phyloP scores from a whole-genome alignment of 2,113 vertebrate genomes.

The Hyaena hyaena region DNA sequence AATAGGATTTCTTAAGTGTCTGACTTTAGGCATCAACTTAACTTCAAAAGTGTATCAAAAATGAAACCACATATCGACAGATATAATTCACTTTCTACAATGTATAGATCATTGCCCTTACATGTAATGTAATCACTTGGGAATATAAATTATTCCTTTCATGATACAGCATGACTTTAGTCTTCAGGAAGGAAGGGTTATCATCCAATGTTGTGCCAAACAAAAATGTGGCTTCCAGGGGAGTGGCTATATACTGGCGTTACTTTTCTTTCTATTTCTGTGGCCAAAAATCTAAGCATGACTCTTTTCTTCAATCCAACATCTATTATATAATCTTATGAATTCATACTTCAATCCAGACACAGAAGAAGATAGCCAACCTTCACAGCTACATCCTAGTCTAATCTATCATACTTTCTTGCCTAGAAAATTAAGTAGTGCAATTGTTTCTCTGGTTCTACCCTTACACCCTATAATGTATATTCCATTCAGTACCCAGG shows the following conservation, averaged over 20 bases:
- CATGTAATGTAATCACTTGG: not conserved
- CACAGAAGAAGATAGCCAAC: not conserved
- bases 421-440: not conserved
- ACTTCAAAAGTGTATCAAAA: conserved; percentile 63
- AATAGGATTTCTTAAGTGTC: conserved; percentile 55
- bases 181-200: not conserved
- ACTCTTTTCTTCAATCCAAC: not conserved
- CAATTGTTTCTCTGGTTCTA: not conserved
- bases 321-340: not conserved
- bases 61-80: not conserved
- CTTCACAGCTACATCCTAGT: not conserved
- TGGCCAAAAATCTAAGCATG: not conserved
- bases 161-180: not conserved
- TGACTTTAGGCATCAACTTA: conserved; percentile 51
- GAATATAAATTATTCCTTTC: not conserved
- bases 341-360: not conserved
- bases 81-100: conserved; percentile 13
- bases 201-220: not conserved
- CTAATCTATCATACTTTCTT: not conserved
- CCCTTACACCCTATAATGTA: not conserved
- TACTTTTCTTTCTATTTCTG: not conserved
- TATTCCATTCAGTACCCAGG: no score
- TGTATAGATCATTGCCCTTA: not conserved
- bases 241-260: not conserved
- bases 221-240: not conserved